Percentiles rank a stretch among this genome's conserved stretches.
Conservation (phyloP, 2,797 vertebrate species). For the Oreochromis grahami region DNA sequence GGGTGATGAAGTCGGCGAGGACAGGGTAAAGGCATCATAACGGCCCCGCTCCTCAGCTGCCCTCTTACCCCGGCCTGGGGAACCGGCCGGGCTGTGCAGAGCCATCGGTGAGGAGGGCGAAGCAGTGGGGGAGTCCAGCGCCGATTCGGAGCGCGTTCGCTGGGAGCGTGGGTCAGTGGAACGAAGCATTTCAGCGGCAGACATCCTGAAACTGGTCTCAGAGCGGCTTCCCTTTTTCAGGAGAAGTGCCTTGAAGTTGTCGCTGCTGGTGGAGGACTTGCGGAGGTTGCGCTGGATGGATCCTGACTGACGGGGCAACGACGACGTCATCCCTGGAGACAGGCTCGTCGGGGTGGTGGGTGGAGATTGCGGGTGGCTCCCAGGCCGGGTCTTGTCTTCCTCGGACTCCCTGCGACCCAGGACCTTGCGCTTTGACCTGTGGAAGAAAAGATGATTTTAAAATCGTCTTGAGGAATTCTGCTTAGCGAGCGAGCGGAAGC, state of each 20-base stretch:
- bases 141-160: slow-evolving; percentile 76
- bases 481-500: neutral
- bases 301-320: slow-evolving; percentile 78
- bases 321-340: slow-evolving; percentile 53
- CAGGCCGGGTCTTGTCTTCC: slow-evolving; percentile 82
- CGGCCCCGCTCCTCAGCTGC: slow-evolving; percentile 88
- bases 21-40: slow-evolving; percentile 82
- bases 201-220: slow-evolving; percentile 93
- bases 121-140: slow-evolving; percentile 40
- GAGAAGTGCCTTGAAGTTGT: slow-evolving; percentile 95
- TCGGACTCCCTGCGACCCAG: slow-evolving; percentile 95
- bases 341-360: slow-evolving; percentile 51
- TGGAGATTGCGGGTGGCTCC: slow-evolving; percentile 47
- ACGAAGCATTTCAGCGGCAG: slow-evolving; percentile 93
- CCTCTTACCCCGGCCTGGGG: slow-evolving; percentile 80
- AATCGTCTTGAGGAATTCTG: neutral
- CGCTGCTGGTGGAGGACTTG: slow-evolving; percentile 94
- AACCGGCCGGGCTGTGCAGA: slow-evolving; percentile 75
- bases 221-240: slow-evolving; percentile 94
- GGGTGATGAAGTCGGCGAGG: slow-evolving; percentile 78
- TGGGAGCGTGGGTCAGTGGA: slow-evolving; percentile 91
- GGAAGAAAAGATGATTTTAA: neutral
- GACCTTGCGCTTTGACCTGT: slow-evolving; percentile 95
- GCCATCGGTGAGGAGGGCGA: slow-evolving; percentile 47
- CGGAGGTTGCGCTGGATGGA: slow-evolving; percentile 92